A percentile compares a stretch with the other conserved stretches of the same genome.
Conservation (phyloP, 1,140 invertebrate genomes). For the Dendroctonus valens region DNA sequence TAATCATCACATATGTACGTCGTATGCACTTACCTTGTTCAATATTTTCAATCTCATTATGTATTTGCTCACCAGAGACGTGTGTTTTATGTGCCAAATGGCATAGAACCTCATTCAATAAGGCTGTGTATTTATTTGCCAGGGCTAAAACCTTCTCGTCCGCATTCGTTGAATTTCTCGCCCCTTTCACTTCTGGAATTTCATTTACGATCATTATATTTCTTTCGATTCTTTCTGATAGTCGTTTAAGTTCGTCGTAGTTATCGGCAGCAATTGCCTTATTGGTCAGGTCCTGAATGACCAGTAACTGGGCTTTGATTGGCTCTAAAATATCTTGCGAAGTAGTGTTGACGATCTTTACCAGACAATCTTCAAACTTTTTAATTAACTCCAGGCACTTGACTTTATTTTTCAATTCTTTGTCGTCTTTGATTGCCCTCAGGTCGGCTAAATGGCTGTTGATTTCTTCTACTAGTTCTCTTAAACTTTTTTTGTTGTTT, state of each 20-base stretch:
- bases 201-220: constrained; percentile 19
- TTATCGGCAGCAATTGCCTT: constrained; percentile 8
- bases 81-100: neutral
- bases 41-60: neutral
- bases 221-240: constrained; percentile 17
- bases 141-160: constrained; percentile 9
- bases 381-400: constrained; percentile 20
- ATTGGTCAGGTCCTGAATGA: constrained; percentile 10
- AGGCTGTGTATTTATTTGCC: constrained; percentile 5
- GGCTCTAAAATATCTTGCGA: constrained; percentile 4
- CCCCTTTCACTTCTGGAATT: constrained; percentile 17
- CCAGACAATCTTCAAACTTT: constrained; percentile 32
- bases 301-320: constrained; percentile 11
- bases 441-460: constrained; percentile 25
- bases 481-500: constrained; percentile 20
- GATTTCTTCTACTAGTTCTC: constrained; percentile 26
- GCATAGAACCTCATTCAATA: constrained; percentile 3
- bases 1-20: too few species aligned
- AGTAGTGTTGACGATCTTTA: constrained; percentile 7
- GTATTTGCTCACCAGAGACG: neutral
- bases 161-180: constrained; percentile 4
- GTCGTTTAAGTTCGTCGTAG: constrained; percentile 13
- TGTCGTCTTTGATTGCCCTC: neutral
- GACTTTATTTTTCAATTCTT: constrained; percentile 6
- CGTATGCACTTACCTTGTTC: neutral